Conservation (phyloP, 2,888 invertebrate species). For the Melinaea marsaeus region DNA sequence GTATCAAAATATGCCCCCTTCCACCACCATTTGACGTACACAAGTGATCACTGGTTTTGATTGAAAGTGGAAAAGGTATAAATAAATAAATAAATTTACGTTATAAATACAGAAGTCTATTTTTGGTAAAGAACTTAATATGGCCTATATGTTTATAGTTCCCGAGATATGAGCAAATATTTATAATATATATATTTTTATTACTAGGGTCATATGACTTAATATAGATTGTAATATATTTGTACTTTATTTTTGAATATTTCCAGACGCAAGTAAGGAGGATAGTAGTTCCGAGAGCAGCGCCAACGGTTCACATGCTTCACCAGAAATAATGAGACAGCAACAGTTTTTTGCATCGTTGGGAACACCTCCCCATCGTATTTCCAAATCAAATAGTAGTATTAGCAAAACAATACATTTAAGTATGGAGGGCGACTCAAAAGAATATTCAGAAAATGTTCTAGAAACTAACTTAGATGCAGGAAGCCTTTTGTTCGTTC, state of each 20-base stretch:
- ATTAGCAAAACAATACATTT: neutral
- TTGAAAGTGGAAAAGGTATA: no score
- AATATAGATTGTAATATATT: no score
- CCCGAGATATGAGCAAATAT: no score
- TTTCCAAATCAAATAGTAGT: neutral
- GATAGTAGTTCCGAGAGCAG: neutral
- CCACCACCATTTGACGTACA: no score
- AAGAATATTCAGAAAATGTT: neutral
- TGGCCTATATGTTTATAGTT: no score
- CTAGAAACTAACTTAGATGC: neutral
- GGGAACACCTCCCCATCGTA: neutral
- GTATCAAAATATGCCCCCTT: no score
- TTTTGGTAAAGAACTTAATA: no score
- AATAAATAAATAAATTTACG: no score
- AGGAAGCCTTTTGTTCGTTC: neutral
- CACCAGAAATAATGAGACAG: conserved; percentile 15
- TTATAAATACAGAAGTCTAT: no score
- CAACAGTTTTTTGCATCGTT: neutral
- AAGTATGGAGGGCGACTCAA: neutral
- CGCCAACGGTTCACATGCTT: neutral
- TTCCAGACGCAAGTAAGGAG: conserved; percentile 15
- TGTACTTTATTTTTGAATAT: neutral
- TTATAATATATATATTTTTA: no score
- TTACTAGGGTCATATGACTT: no score
- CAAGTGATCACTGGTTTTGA: no score